Conservation (phyloP, 2,888 invertebrate species). For the Crossocerus cetratus region DNA sequence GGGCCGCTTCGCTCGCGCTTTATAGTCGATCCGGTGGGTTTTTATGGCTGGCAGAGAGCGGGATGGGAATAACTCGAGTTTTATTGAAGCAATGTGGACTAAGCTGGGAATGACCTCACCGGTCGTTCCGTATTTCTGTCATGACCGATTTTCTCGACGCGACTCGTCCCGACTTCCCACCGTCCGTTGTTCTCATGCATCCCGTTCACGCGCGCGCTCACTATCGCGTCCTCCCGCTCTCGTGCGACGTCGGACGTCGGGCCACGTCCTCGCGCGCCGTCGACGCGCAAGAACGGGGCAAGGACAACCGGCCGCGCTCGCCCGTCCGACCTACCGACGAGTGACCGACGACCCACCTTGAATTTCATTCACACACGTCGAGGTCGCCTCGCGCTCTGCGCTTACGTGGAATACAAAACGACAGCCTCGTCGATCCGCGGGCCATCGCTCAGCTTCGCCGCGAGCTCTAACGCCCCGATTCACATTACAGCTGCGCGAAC, state of each 20-base stretch:
- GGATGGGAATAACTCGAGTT: too few species aligned
- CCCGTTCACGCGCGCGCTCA: constrained; percentile 34
- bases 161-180: constrained; percentile 65
- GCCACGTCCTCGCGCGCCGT: constrained; percentile 45
- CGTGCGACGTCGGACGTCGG: constrained; percentile 35
- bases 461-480: too few species aligned
- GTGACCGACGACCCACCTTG: constrained; percentile 63
- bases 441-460: background rate
- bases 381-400: constrained; percentile 49
- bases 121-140: constrained; percentile 14
- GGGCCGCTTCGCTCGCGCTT: too few species aligned
- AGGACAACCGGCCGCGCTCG: constrained; percentile 46
- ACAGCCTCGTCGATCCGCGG: constrained; percentile 58
- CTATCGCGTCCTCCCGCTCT: background rate
- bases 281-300: constrained; percentile 41
- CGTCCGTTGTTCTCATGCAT: constrained; percentile 51
- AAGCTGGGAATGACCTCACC: constrained; percentile 11
- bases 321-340: constrained; percentile 49
- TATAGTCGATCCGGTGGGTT: too few species aligned
- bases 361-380: constrained; percentile 65
- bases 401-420: constrained; percentile 64
- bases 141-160: constrained; percentile 59
- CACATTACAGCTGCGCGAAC: too few species aligned
- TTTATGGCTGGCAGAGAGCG: too few species aligned
- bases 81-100: too few species aligned